Percentiles rank a stretch among this genome's conserved stretches.
Evolutionary conservation across 2,113 vertebrate genomes (phyloP).

Genomic region (Clupea harengus): DNA sequence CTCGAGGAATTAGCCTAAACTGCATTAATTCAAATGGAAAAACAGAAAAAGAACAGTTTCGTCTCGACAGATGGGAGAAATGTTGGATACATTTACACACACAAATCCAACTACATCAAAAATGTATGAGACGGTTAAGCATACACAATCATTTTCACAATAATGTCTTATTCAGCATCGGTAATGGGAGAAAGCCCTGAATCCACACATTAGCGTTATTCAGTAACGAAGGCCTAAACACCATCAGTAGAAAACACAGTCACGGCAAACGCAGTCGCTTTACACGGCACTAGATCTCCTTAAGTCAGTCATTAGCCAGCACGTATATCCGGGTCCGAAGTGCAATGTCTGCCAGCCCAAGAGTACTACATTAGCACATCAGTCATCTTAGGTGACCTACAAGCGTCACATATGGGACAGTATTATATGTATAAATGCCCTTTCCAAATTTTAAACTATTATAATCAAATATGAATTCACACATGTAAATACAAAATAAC

Average conservation of each 20-base stretch:
- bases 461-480: no score
- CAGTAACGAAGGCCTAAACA: background rate
- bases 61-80: background rate
- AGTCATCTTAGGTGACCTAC: no score
- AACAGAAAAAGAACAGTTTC: background rate
- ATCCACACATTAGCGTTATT: background rate
- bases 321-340: background rate
- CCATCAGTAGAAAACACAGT: background rate
- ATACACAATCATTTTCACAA: no score
- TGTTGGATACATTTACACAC: background rate
- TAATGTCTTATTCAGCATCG: background rate
- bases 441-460: no score
- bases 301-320: background rate
- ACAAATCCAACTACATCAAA: no score
- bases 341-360: background rate
- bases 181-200: background rate
- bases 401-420: no score
- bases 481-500: no score
- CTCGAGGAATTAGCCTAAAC: background rate
- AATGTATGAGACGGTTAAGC: no score
- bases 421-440: no score
- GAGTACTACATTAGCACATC: no score
- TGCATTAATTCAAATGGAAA: background rate
- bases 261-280: background rate
- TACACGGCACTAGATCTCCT: no score